phyloP scores from a whole-genome alignment of 2,113 vertebrate species.

The Gavia stellata region DNA sequence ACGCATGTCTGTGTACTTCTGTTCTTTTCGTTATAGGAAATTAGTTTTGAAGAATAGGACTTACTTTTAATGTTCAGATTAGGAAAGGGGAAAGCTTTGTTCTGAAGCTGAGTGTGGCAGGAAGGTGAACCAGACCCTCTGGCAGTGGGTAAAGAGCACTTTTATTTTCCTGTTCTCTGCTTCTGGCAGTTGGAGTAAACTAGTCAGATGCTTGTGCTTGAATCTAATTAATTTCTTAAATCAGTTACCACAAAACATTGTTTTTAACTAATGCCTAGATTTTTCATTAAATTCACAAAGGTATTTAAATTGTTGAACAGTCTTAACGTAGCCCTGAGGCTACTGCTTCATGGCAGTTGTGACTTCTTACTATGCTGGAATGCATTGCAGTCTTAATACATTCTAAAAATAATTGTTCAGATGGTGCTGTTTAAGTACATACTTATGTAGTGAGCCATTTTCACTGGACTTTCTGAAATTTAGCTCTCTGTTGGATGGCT shows the following conservation, averaged over 20 bases:
- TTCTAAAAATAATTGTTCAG: constrained; percentile 62
- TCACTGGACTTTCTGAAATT: constrained; percentile 2
- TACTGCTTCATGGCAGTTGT: constrained; percentile 24
- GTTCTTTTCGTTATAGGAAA: neutral
- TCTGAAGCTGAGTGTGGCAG: neutral
- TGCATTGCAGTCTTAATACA: neutral
- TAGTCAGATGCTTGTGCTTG: neutral
- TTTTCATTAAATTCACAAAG: neutral
- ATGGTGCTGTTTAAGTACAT: constrained; percentile 34
- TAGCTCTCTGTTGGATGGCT: neutral
- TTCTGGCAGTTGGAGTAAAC: constrained; percentile 18
- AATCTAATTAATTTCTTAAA: constrained; percentile 21
- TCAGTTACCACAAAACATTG: neutral
- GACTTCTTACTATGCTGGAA: constrained; percentile 45
- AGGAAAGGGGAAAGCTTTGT: neutral
- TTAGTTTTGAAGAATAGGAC: neutral
- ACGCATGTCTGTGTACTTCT: neutral
- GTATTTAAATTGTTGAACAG: neutral
- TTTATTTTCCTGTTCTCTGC: neutral
- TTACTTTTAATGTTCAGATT: neutral
- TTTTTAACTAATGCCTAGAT: neutral
- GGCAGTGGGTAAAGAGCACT: neutral
- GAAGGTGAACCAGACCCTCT: neutral
- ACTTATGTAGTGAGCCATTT: constrained; percentile 25
- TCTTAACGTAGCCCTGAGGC: constrained; percentile 6